Percentiles rank a stretch among this genome's conserved stretches.
Evolutionary conservation across 2,113 vertebrate genomes (phyloP).

Genomic region (Seriola rivoliana): DNA sequence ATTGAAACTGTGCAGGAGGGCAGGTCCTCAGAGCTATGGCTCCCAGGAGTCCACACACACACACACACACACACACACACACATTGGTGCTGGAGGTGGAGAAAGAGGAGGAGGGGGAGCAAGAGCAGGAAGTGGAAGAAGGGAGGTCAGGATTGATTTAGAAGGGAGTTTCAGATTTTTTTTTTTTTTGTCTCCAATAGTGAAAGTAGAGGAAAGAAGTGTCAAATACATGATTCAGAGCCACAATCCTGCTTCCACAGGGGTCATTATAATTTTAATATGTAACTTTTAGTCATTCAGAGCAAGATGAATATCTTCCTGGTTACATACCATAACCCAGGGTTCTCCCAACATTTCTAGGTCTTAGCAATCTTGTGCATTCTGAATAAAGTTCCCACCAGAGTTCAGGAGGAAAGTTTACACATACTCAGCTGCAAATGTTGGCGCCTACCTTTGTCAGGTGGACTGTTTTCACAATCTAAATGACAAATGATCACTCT

Average conservation of each 20-base stretch:
- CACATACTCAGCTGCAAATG: slow-evolving; percentile 48
- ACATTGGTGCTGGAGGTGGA: slow-evolving; percentile 8
- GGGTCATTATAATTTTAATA: slow-evolving; percentile 17
- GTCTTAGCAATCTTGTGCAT: neutral
- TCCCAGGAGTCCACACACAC: slow-evolving; percentile 54
- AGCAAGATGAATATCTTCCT: slow-evolving; percentile 33
- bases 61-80: slow-evolving; percentile 35
- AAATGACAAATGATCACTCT: slow-evolving; percentile 62
- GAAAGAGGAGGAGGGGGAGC: neutral
- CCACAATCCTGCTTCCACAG: slow-evolving; percentile 24
- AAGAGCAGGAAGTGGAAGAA: slow-evolving; percentile 48
- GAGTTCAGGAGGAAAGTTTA: slow-evolving; percentile 11
- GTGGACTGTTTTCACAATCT: slow-evolving; percentile 63
- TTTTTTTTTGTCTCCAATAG: slow-evolving; percentile 31
- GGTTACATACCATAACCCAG: slow-evolving; percentile 16
- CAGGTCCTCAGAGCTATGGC: slow-evolving; percentile 56
- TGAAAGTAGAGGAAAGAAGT: slow-evolving; percentile 12
- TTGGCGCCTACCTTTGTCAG: slow-evolving; percentile 56
- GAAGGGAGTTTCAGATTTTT: slow-evolving; percentile 41
- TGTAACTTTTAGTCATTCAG: slow-evolving; percentile 28
- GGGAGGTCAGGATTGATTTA: slow-evolving; percentile 47
- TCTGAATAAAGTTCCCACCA: slow-evolving; percentile 22
- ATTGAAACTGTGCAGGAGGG: slow-evolving; percentile 80
- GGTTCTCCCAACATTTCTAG: slow-evolving; percentile 3
- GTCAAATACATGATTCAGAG: slow-evolving; percentile 26